Conservation (phyloP, 2,888 invertebrate species). For the Adelognathus sp. region DNA sequence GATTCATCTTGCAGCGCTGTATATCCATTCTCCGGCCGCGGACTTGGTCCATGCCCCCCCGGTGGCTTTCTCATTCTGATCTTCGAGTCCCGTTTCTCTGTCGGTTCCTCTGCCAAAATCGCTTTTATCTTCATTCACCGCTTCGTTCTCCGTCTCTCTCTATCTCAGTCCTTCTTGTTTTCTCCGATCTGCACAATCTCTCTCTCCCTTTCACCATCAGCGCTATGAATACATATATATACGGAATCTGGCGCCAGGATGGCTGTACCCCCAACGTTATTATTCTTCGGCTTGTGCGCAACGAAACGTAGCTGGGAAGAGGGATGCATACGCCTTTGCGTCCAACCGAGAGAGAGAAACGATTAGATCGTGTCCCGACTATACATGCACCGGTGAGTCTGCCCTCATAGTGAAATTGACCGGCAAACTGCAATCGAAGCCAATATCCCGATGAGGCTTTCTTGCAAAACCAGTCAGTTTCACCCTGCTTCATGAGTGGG, state of each 20-base stretch:
- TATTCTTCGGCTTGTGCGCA: constrained; percentile 24
- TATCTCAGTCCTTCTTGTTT: background rate
- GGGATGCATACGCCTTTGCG: background rate
- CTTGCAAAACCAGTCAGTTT: background rate
- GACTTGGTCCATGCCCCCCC: background rate
- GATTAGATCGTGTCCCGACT: background rate
- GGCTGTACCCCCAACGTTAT: constrained; percentile 58
- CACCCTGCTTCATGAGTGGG: background rate
- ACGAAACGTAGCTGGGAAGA: background rate
- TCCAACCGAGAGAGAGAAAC: background rate
- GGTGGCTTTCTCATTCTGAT: constrained; percentile 19
- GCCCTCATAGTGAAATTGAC: background rate
- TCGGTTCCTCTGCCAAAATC: constrained; percentile 1
- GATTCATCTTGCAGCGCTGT: constrained; percentile 35
- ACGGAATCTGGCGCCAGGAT: constrained; percentile 67
- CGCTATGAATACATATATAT: constrained; percentile 49
- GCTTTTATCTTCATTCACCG: constrained; percentile 22
- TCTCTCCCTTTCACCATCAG: constrained; percentile 21
- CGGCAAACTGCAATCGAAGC: background rate
- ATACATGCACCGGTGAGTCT: background rate
- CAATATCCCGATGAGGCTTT: background rate
- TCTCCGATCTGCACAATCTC: constrained; percentile 44
- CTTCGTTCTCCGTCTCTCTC: background rate
- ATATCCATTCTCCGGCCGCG: constrained; percentile 29
- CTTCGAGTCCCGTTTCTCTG: constrained; percentile 1